A percentile compares a stretch with the other conserved stretches of the same genome.
phyloP scores from a whole-genome alignment of 92 coral and sea anemone genomes.

The Phenganax stokvisi region DNA sequence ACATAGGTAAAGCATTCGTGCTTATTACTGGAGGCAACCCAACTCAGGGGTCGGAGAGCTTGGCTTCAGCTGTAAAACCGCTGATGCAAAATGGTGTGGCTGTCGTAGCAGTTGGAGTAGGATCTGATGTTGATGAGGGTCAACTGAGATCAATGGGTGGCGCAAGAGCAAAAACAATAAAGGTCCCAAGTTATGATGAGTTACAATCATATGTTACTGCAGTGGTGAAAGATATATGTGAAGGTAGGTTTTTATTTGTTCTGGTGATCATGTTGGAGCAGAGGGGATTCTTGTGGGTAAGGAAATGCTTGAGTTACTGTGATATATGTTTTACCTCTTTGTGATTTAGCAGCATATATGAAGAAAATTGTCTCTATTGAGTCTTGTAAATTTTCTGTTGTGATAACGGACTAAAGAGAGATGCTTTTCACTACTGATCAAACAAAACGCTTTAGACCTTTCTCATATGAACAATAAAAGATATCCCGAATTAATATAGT shows the following conservation, averaged over 20 bases:
- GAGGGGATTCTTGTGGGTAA: background rate
- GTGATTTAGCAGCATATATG: no score
- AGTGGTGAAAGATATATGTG: slow-evolving; percentile 30
- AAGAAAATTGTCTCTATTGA: no score
- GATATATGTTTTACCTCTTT: no score
- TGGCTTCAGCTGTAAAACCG: slow-evolving; percentile 30
- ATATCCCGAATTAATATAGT: background rate
- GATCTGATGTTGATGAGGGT: slow-evolving; percentile 53
- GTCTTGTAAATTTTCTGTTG: no score
- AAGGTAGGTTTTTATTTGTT: background rate
- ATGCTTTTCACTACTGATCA: no score
- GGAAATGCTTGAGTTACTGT: no score
- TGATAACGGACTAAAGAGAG: no score
- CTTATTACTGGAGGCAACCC: slow-evolving; percentile 37
- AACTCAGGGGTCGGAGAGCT: slow-evolving; percentile 29
- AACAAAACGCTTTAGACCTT: background rate
- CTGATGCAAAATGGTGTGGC: slow-evolving; percentile 60
- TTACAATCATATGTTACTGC: slow-evolving; percentile 26
- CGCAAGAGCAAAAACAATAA: background rate
- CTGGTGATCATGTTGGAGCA: background rate
- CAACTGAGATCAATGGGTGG: slow-evolving; percentile 49
- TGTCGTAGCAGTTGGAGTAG: slow-evolving; percentile 73
- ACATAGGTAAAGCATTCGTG: slow-evolving; percentile 33
- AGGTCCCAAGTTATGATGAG: slow-evolving; percentile 27
- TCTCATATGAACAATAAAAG: background rate